phyloP scores from a whole-genome alignment of 2,113 vertebrate genomes.

The Crotalus viridis region DNA sequence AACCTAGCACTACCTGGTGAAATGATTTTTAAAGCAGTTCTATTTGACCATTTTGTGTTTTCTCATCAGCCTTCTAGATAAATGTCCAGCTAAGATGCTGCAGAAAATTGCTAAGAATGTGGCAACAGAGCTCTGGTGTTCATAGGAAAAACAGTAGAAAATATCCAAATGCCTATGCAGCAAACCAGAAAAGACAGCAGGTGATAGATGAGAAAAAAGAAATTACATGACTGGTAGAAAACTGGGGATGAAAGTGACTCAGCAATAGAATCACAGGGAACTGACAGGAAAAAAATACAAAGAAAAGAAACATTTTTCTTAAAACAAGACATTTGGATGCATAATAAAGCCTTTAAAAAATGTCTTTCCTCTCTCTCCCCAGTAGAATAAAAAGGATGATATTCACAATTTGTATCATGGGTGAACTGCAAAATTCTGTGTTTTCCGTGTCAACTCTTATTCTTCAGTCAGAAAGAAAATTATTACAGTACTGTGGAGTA shows the following conservation, averaged over 20 bases:
- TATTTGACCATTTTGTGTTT: not conserved
- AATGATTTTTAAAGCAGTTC: not conserved
- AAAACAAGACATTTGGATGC: slow-evolving; percentile 58
- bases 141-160: not conserved
- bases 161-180: not conserved
- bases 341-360: slow-evolving; percentile 59
- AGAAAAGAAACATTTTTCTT: slow-evolving; percentile 50
- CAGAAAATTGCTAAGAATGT: not conserved
- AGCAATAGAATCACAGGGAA: slow-evolving; percentile 32
- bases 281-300: not conserved
- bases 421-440: slow-evolving; percentile 50
- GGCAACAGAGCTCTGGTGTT: not conserved
- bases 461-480: slow-evolving; percentile 32
- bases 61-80: not conserved
- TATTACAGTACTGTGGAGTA: slow-evolving; percentile 68
- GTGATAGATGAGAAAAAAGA: slow-evolving; percentile 7
- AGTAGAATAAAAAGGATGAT: slow-evolving; percentile 46
- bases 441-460: slow-evolving; percentile 49
- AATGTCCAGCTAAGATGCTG: not conserved
- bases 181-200: slow-evolving; percentile 1
- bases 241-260: slow-evolving; percentile 29
- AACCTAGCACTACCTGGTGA: not conserved
- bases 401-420: slow-evolving; percentile 31
- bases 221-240: not conserved
- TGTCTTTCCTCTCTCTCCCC: slow-evolving; percentile 54